phyloP scores from a whole-genome alignment of 2,797 vertebrate species.

The Pagetopsis macropterus region DNA sequence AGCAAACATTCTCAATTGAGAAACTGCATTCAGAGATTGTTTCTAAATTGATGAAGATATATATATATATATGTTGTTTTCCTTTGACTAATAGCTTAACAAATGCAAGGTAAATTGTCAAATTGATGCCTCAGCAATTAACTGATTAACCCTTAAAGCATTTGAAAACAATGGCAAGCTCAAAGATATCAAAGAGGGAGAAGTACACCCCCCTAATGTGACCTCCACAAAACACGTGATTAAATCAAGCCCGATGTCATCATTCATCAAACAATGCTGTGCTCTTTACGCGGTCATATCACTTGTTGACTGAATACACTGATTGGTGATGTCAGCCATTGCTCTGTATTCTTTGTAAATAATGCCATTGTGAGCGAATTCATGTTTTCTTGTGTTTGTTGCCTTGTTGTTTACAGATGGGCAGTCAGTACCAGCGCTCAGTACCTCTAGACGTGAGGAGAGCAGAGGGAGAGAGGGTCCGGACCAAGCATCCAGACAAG shows the following conservation, averaged over 20 bases:
- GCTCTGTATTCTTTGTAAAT: conserved; percentile 49
- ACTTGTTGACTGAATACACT: conserved; percentile 38
- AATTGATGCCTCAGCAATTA: not conserved
- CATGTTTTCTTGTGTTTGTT: conserved; percentile 32
- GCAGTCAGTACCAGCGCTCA: conserved; percentile 83
- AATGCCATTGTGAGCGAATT: conserved; percentile 48
- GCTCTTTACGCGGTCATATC: conserved; percentile 16
- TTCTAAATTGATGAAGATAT: too few relatives aligned
- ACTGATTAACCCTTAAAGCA: too few relatives aligned
- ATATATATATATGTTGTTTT: too few relatives aligned
- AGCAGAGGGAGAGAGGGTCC: conserved; percentile 85
- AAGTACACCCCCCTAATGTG: not conserved
- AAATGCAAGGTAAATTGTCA: not conserved
- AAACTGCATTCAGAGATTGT: not conserved
- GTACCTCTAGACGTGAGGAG: conserved; percentile 85
- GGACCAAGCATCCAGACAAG: conserved; percentile 87
- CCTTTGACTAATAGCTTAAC: too few relatives aligned
- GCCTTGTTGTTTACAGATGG: conserved; percentile 76
- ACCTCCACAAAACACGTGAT: conserved; percentile 9
- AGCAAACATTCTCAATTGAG: not conserved
- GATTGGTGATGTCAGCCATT: conserved; percentile 45
- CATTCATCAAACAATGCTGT: conserved; percentile 20
- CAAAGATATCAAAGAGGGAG: not conserved
- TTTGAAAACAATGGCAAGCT: not conserved
- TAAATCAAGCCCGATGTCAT: conserved; percentile 9